Conservation (phyloP, 2,888 invertebrate genomes). For the Sabellastarte sp. region DNA sequence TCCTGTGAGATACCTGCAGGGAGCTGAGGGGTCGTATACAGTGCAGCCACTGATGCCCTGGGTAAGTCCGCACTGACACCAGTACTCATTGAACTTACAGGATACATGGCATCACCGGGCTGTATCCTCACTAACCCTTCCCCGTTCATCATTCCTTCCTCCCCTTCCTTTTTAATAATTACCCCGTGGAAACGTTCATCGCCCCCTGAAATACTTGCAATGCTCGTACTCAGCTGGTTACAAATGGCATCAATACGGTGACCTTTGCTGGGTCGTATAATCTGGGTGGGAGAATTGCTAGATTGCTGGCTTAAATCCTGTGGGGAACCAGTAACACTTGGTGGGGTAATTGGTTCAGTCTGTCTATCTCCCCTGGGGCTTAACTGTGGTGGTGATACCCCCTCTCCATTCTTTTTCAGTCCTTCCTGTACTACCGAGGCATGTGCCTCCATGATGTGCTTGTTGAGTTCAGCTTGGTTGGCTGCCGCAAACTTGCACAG, state of each 20-base stretch:
- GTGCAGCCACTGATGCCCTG: background rate
- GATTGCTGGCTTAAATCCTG: background rate
- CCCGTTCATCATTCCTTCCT: background rate
- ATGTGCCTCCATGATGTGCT: slow-evolving; percentile 42
- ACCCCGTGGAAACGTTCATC: too few relatives aligned
- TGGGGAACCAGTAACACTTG: background rate
- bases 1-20: background rate
- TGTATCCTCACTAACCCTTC: background rate
- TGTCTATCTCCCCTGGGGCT: background rate
- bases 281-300: background rate
- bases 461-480: slow-evolving; percentile 37
- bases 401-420: background rate
- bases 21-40: background rate
- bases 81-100: background rate
- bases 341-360: slow-evolving; percentile 11
- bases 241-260: slow-evolving; percentile 38
- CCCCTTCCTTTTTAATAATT: slow-evolving; percentile 23
- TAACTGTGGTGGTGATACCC: background rate
- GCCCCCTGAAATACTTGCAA: slow-evolving; percentile 13
- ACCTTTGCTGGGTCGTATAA: background rate
- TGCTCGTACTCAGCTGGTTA: slow-evolving; percentile 32
- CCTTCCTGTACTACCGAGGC: background rate
- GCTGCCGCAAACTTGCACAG: slow-evolving; percentile 39
- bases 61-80: background rate
- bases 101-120: too few relatives aligned